Percentiles rank a stretch among this genome's conserved stretches.
These are phyloP conservation scores for Leptinotarsa texana DNA, from an alignment of 1,140 invertebrate species.

Conservation along the genomic window DNA sequence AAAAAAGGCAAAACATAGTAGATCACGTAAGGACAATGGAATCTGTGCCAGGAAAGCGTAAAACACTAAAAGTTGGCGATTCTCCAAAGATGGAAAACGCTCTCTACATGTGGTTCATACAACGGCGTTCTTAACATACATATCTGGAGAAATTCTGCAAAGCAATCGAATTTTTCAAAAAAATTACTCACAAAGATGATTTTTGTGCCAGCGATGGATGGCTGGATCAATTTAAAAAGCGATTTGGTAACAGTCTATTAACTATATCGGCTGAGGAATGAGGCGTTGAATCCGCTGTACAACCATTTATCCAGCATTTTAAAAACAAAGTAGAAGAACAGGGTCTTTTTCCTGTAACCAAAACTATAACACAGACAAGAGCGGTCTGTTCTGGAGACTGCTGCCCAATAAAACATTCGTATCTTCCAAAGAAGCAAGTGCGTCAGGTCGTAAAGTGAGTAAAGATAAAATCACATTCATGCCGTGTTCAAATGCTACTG, in stretches of 20 bases:
- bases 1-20: too few species aligned
- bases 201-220: not conserved
- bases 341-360: constrained; percentile 41
- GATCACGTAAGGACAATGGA: too few species aligned
- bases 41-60: too few species aligned
- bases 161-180: too few species aligned
- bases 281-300: constrained; percentile 18
- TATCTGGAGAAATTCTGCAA: too few species aligned
- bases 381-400: constrained; percentile 48
- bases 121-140: too few species aligned
- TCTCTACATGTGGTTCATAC: too few species aligned
- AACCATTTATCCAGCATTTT: constrained; percentile 27
- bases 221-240: not conserved
- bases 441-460: constrained; percentile 46
- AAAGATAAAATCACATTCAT: constrained; percentile 54
- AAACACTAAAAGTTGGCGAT: too few species aligned
- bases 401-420: constrained; percentile 47
- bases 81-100: too few species aligned
- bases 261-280: not conserved
- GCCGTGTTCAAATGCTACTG: constrained; percentile 53
- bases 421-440: constrained; percentile 40
- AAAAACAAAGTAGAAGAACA: constrained; percentile 20
- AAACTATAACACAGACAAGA: constrained; percentile 53
- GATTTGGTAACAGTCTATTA: not conserved
- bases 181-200: not conserved